These are phyloP conservation scores for Hippopotamyrus pictus DNA, from an alignment of 2,797 vertebrate genomes.

Conservation along the genomic window DNA sequence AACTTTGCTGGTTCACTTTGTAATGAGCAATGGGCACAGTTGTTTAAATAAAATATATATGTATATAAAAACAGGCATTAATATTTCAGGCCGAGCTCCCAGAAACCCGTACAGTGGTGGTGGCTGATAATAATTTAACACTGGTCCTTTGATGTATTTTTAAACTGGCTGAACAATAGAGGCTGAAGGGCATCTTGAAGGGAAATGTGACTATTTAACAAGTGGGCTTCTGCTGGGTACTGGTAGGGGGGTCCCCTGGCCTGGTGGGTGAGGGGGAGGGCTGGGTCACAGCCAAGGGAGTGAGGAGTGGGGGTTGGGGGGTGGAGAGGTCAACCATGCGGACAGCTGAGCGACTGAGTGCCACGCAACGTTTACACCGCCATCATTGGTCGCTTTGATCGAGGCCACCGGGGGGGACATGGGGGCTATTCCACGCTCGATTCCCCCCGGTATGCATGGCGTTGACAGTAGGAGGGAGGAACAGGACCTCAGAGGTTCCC, in stretches of 20 bases:
- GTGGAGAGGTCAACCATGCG: neutral
- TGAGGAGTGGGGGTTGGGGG: neutral
- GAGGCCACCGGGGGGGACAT: neutral
- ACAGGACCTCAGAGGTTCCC: neutral
- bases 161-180: conserved; percentile 43
- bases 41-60: conserved; percentile 3
- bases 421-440: neutral
- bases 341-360: neutral
- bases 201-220: conserved; percentile 50
- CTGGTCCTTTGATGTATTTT: conserved; percentile 43
- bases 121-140: conserved; percentile 47
- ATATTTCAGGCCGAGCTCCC: conserved; percentile 44
- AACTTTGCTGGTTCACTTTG: neutral
- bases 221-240: neutral
- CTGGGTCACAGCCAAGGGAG: neutral
- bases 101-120: conserved; percentile 31
- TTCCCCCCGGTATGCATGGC: neutral
- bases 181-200: conserved; percentile 42
- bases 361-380: neutral
- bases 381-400: neutral
- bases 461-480: neutral
- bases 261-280: neutral
- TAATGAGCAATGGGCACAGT: neutral
- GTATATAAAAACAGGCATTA: conserved; percentile 29
- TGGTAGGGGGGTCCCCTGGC: neutral